Percentiles rank a stretch among this genome's conserved stretches.
Conservation (phyloP, 2,797 vertebrate species). For the Choloepus didactylus region DNA sequence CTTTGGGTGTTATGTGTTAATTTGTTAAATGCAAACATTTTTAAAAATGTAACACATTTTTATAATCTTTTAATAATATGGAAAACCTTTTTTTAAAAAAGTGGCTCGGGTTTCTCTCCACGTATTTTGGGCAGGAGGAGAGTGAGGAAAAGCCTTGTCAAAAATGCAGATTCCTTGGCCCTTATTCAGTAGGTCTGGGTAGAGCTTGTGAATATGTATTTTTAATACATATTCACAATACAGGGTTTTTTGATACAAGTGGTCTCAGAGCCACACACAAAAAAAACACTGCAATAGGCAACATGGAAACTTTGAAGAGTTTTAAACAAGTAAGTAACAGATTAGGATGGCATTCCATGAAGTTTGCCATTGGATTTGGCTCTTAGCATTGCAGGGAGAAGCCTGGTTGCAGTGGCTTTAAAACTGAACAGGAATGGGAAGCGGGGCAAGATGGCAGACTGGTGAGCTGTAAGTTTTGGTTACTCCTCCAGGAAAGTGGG, state of each 20-base stretch:
- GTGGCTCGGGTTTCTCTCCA: not conserved
- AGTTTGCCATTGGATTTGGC: not conserved
- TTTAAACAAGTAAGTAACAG: no score
- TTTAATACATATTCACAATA: not conserved
- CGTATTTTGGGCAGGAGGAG: accelerated
- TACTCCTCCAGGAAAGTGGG: no score
- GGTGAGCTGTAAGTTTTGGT: no score
- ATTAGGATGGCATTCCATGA: accelerated
- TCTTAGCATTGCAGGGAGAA: not conserved
- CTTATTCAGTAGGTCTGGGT: not conserved
- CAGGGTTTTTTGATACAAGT: not conserved
- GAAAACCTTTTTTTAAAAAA: not conserved
- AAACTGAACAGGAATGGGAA: not conserved
- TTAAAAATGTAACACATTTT: not conserved
- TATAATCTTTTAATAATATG: not conserved
- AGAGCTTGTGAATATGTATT: not conserved
- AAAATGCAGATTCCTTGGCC: not conserved
- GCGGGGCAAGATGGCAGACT: no score
- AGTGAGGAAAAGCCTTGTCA: accelerated
- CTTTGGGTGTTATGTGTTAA: no score
- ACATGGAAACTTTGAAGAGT: not conserved
- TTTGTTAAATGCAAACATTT: not conserved
- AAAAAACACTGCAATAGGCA: not conserved
- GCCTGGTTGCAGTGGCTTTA: not conserved
- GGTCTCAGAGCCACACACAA: not conserved